Percentiles rank a stretch among this genome's conserved stretches.
phyloP scores from a whole-genome alignment of 1,140 invertebrate genomes.

The Camponotus vicinus region DNA sequence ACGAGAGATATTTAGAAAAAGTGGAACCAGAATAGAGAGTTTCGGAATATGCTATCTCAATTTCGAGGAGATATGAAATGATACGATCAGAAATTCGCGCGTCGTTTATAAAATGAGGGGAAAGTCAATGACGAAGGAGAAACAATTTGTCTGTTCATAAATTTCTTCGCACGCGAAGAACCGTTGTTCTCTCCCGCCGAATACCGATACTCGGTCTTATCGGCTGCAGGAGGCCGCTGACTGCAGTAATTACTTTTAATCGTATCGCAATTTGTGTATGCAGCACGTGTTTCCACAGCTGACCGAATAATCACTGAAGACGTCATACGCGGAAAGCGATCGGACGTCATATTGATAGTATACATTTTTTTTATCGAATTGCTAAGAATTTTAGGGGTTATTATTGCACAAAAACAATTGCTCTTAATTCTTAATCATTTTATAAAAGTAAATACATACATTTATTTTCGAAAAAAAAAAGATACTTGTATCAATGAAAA shows the following conservation, averaged over 20 bases:
- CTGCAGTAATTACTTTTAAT: conserved; percentile 61
- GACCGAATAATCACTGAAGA: conserved; percentile 38
- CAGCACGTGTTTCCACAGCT: conserved; percentile 59
- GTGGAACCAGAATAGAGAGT: not conserved
- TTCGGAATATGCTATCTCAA: not conserved
- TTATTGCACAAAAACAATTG: not conserved
- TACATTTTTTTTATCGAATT: not conserved
- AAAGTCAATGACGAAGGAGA: not conserved
- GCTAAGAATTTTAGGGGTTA: not conserved
- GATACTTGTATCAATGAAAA: not conserved
- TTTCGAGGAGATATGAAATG: not conserved
- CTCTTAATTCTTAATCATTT: not conserved
- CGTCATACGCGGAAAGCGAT: conserved; percentile 19
- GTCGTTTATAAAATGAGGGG: conserved; percentile 16
- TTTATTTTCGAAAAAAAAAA: too few relatives aligned
- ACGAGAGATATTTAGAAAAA: not conserved
- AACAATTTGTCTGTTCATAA: conserved; percentile 47
- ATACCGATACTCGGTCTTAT: conserved; percentile 38
- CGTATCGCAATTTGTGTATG: conserved; percentile 48
- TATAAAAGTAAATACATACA: not conserved
- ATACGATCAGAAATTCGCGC: conserved; percentile 8
- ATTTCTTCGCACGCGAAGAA: conserved; percentile 49
- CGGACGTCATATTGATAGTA: not conserved
- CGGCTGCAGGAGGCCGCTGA: conserved; percentile 41
- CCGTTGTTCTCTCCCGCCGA: conserved; percentile 30